Base-by-base conservation (phyloP, 1,140 invertebrate species). In the Pseudomyrmex dendroicus region DNA sequence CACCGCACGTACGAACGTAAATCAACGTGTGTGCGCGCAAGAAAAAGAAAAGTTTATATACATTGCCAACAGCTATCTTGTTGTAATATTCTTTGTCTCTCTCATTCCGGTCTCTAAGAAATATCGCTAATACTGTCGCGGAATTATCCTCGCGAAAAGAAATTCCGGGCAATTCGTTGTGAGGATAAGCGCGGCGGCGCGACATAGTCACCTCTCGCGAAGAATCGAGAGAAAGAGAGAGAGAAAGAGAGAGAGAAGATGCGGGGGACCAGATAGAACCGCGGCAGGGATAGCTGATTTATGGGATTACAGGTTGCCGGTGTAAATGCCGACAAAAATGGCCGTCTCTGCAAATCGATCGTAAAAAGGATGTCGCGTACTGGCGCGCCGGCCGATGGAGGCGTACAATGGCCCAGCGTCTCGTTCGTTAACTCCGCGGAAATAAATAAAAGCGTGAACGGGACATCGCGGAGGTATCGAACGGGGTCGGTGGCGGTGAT, bases 311-410 rank as follows among this genome's bases (percentile, higher is more conserved):
- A 87, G 83, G 83, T 84, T 85, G 64, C 72, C 54, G 86, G 84
- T 84, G 78, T 89, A 89, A 89, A 80, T 57, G 66, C 76, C 76
- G 64, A 74, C 86, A 74, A 89, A 89, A 89, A 88, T 89, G 84
- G 87, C 87, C 35, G 86, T 89, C 86, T 84, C 87, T 89, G 78
- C 68, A 84, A 86, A 89, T 89, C 87, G 87, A 89, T 89, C 80
- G 78, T 85, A 85, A 87, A 84, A 86, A 86, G 86, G 73, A 86
- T 85, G 84, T 89, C 86, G 87, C 85, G 50, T 35, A 35, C 77
- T 54, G 61, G 35, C 48, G 35, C 35, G 35, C 35, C 35, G 72
- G 44, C 46, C 63, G 72, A 54, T 63, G 68, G 83, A 57, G 46
- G 72, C 67, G 76, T 77, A 89, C 87, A 86, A 89, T 89, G 61